These are phyloP conservation scores for Drosophila phalerata DNA, from an alignment of 2,888 invertebrate genomes.

Conservation along the genomic window DNA sequence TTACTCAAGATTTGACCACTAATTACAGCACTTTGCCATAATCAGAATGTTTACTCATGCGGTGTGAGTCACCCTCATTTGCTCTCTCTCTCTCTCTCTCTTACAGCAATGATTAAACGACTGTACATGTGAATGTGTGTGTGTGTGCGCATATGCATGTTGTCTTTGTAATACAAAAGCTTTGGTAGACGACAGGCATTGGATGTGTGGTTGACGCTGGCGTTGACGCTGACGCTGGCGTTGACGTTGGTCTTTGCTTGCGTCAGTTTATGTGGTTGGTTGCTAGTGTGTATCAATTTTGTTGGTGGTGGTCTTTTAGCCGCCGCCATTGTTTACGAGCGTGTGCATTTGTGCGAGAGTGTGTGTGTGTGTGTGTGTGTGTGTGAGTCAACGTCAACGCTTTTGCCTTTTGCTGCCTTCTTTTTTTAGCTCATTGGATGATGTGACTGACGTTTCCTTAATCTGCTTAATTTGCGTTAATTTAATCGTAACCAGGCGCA, in stretches of 20 bases:
- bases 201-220: slow-evolving; percentile 20
- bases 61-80: slow-evolving; percentile 45
- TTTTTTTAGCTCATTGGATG: slow-evolving; percentile 50
- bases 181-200: slow-evolving; percentile 56
- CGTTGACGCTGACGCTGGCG: neutral
- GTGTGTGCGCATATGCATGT: slow-evolving; percentile 1
- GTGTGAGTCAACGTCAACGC: slow-evolving; percentile 58
- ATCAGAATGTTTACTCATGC: slow-evolving; percentile 14
- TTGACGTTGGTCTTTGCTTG: slow-evolving; percentile 37
- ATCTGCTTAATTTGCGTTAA: slow-evolving; percentile 78
- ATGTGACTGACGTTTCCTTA: slow-evolving; percentile 61
- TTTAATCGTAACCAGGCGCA: slow-evolving; percentile 58
- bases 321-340: slow-evolving; percentile 58
- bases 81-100: no score
- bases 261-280: slow-evolving; percentile 43
- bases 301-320: slow-evolving; percentile 52
- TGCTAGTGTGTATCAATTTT: slow-evolving; percentile 68
- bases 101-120: slow-evolving; percentile 38
- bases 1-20: slow-evolving; percentile 29
- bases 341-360: slow-evolving; percentile 8
- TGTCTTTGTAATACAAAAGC: slow-evolving; percentile 38
- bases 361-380: slow-evolving; percentile 24
- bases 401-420: slow-evolving; percentile 63
- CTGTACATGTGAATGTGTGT: slow-evolving; percentile 9
- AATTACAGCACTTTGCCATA: slow-evolving; percentile 15